These are phyloP conservation scores for Neoaliturus tenellus DNA, from an alignment of 2,888 invertebrate genomes.

Conservation along the genomic window DNA sequence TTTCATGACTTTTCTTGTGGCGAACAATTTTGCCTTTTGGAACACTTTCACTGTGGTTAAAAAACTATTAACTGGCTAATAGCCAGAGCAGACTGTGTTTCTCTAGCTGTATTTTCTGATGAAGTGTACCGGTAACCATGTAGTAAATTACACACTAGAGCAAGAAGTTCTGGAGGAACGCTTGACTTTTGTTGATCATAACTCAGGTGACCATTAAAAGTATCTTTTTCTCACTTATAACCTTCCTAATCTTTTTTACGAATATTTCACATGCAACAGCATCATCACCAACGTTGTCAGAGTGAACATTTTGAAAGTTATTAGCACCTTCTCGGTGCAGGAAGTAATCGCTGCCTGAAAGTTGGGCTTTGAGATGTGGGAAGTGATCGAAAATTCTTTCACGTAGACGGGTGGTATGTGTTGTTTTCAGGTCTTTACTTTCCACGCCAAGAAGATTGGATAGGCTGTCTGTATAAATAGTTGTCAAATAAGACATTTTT, in stretches of 20 bases:
- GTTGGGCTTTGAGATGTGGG: too few relatives aligned
- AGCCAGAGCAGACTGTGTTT: neutral
- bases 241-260: neutral
- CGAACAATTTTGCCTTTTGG: neutral
- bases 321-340: neutral
- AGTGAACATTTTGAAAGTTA: neutral
- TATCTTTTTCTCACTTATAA: neutral
- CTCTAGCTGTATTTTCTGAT: neutral
- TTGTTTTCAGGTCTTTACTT: too few relatives aligned
- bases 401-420: too few relatives aligned
- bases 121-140: conserved; percentile 3
- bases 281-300: neutral
- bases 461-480: too few relatives aligned
- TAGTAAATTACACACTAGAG: neutral
- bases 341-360: too few relatives aligned
- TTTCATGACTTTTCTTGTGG: neutral
- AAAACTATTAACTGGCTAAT: neutral
- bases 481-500: too few relatives aligned
- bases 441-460: too few relatives aligned
- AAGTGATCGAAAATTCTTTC: too few relatives aligned
- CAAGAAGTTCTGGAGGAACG: neutral
- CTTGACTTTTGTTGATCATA: neutral
- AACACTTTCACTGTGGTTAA: neutral
- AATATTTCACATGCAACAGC: neutral
- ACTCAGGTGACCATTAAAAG: neutral